Base-by-base conservation (phyloP, 2,888 invertebrate genomes). In the Eupithecia dodoneata region DNA sequence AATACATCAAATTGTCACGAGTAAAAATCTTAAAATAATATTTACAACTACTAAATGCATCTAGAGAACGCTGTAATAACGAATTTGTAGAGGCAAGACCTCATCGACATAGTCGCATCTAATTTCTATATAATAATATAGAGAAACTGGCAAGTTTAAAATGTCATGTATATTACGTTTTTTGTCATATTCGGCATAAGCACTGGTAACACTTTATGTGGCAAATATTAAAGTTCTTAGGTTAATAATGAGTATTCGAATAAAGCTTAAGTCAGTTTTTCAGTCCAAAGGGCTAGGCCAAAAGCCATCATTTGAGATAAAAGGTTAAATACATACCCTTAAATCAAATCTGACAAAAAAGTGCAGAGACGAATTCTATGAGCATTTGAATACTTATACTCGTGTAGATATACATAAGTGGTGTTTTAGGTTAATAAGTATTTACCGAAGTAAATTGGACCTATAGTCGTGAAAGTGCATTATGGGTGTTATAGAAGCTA, bases 1-100 rank as follows among this genome's bases (percentile, higher is more conserved):
- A 73, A 77, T 45, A 75, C 59, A 49, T 76, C 72, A 75, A 72
- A 75, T 72, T 75, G 83, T 81, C 80, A 72, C 12, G 80, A 83
- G 79, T 82, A 83, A 66, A 81, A 59, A 74, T 77, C 76, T 76
- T 83, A 83, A 83, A 79, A 83, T 77, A 82, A 80, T 87, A 86
- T 88, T 83, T 85, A 87, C 83, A 83, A 82, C 83, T 85, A 86
- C 81, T 88, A 87, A 88, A 88, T 87, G 87, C 87, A 83, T 71
- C 75, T 78, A 80, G 42, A 78, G 74, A 85, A 83, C 82, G 83
- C 85, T 85, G 86, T 85, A 82, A 79, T 76, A 78, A 59, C 49
- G 74, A 65, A 77, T 45, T 59, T 82, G 69, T 75, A 78, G 75
- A 85, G 91, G 91, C 91, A 91, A 91, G 91, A 87, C 82, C 82